phyloP scores from a whole-genome alignment of 2,797 vertebrate species.

The Loris lydekkerianus region DNA sequence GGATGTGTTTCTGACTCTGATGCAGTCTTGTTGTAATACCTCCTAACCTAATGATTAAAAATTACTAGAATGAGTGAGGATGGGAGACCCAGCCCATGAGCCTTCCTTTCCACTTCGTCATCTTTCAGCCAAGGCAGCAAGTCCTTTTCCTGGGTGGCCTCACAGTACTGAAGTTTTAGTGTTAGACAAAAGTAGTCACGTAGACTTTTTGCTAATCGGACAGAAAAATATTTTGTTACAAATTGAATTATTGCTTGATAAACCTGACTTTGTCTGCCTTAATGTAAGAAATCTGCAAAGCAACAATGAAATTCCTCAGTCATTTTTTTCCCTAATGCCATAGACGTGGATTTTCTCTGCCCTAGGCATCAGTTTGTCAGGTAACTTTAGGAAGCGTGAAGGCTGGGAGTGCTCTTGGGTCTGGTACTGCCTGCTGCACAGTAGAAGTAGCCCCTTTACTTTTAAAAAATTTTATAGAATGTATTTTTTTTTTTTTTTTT shows the following conservation, averaged over 20 bases:
- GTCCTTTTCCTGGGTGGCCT: background rate
- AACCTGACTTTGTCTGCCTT: background rate
- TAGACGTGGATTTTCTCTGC: background rate
- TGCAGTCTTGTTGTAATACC: background rate
- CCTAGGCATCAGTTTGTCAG: background rate
- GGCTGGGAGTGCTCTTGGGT: background rate
- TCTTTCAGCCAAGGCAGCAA: background rate
- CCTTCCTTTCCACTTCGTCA: background rate
- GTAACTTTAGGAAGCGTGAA: slow-evolving; percentile 19
- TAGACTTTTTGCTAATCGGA: background rate
- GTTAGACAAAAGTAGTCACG: background rate
- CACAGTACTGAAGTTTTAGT: background rate
- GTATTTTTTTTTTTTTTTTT: background rate
- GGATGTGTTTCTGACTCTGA: background rate
- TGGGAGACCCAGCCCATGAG: background rate
- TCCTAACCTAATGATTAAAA: background rate
- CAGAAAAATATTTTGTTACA: background rate
- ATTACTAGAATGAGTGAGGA: too few species aligned
- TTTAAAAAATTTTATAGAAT: background rate
- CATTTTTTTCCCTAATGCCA: background rate
- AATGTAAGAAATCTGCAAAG: background rate
- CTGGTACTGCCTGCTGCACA: background rate
- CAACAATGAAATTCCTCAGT: slow-evolving; percentile 24
- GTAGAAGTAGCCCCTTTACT: background rate
- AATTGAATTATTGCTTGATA: background rate